A percentile compares a stretch with the other conserved stretches of the same genome.
Conservation (phyloP, 1,140 invertebrate species). For the Kradibia gibbosae region DNA sequence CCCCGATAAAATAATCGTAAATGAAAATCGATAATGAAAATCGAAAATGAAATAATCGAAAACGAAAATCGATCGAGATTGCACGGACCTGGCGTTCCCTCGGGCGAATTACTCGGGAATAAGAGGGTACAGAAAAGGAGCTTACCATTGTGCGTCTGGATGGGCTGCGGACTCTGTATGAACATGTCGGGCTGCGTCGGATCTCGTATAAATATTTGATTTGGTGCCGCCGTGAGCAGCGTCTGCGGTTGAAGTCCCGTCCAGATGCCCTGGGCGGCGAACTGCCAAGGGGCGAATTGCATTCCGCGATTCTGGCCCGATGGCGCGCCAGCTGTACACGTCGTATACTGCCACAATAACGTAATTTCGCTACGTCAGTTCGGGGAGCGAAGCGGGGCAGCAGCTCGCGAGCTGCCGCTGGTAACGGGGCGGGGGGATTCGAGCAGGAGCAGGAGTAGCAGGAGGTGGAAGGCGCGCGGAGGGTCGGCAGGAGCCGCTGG, state of each 20-base stretch:
- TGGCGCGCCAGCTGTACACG: slow-evolving; percentile 77
- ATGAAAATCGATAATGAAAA: no score
- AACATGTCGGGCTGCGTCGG: slow-evolving; percentile 87
- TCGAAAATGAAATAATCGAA: no score
- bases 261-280: slow-evolving; percentile 80
- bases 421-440: background rate
- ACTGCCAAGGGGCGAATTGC: slow-evolving; percentile 76
- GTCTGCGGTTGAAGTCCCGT: slow-evolving; percentile 80
- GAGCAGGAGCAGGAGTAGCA: no score
- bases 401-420: background rate
- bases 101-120: no score
- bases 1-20: no score
- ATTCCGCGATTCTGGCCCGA: slow-evolving; percentile 75
- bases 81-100: no score
- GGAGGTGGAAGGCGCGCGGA: no score
- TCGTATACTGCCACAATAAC: slow-evolving; percentile 66
- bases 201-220: slow-evolving; percentile 88
- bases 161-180: slow-evolving; percentile 84
- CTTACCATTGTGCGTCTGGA: slow-evolving; percentile 77
- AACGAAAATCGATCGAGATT: no score
- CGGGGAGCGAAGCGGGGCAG: background rate
- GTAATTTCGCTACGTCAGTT: background rate
- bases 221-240: slow-evolving; percentile 77
- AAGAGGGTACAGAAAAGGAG: no score
- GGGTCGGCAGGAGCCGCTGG: background rate